Percentiles rank a stretch among this genome's conserved stretches.
These are phyloP conservation scores for Hyperoplus immaculatus DNA, from an alignment of 2,797 vertebrate genomes.

Conservation along the genomic window DNA sequence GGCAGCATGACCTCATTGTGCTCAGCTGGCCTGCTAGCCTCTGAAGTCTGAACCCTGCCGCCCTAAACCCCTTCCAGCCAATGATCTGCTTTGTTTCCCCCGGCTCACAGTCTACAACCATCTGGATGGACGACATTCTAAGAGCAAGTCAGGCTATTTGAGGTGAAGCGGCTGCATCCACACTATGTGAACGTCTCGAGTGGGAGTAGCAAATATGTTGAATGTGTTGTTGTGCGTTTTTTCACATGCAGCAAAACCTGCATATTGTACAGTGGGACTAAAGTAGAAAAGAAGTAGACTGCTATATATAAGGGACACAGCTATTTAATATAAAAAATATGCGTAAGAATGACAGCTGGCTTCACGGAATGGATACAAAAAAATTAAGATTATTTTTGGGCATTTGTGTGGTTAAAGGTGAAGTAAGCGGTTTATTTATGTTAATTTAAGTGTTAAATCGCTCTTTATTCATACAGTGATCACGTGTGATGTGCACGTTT, in stretches of 20 bases:
- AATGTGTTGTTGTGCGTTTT: background rate
- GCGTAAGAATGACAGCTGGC: background rate
- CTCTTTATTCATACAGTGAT: too few species aligned
- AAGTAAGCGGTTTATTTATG: too few species aligned
- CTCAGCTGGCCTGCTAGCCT: conserved; percentile 54
- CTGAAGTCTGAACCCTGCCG: conserved; percentile 16
- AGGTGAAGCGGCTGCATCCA: conserved; percentile 49
- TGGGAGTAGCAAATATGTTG: background rate
- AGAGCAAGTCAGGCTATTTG: conserved; percentile 54
- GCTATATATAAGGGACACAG: too few species aligned
- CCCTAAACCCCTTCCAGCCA: conserved; percentile 55
- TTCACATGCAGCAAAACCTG: conserved; percentile 10
- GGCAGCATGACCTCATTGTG: conserved; percentile 60
- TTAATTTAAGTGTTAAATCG: too few species aligned
- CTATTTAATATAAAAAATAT: too few species aligned
- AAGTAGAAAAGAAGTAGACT: background rate
- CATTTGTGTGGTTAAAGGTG: too few species aligned
- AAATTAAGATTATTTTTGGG: too few species aligned
- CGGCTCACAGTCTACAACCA: conserved; percentile 51
- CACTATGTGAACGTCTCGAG: conserved; percentile 30
- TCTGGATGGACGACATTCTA: conserved; percentile 57
- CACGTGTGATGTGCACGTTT: too few species aligned
- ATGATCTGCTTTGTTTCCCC: conserved; percentile 47
- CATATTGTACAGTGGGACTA: background rate
- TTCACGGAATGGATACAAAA: background rate